Evolutionary conservation across 2,113 vertebrate genomes (phyloP).

Genomic region (Salvelinus alpinus): DNA sequence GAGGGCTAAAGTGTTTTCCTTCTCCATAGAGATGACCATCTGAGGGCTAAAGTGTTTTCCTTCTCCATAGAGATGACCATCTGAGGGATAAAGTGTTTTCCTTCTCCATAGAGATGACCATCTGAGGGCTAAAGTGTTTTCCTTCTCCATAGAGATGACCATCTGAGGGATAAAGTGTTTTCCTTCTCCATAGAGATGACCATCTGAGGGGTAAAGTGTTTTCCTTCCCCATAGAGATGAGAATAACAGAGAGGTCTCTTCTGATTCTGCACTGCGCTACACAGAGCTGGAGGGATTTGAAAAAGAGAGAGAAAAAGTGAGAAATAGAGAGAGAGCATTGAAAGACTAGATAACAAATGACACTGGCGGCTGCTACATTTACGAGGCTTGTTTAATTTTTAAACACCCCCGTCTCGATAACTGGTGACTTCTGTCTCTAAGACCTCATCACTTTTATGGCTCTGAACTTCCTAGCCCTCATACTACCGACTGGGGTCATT

Average conservation of each 20-base stretch:
- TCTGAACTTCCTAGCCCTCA: not conserved
- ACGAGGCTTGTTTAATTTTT: slow-evolving; percentile 17
- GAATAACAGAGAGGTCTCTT: not conserved
- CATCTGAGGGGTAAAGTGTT: not conserved
- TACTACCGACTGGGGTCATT: too few relatives aligned
- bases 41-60: too few relatives aligned
- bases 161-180: too few relatives aligned
- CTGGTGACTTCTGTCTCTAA: not conserved
- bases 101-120: too few relatives aligned
- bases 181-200: not conserved
- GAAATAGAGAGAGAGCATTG: not conserved
- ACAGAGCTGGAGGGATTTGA: slow-evolving; percentile 3
- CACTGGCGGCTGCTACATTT: slow-evolving; percentile 11
- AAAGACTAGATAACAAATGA: not conserved
- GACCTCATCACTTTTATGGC: not conserved
- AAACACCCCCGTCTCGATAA: not conserved
- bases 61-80: too few relatives aligned
- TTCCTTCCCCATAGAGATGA: not conserved
- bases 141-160: too few relatives aligned
- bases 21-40: too few relatives aligned
- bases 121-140: too few relatives aligned
- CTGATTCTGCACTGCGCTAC: not conserved
- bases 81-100: too few relatives aligned
- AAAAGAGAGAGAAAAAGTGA: not conserved
- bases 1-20: too few relatives aligned